phyloP scores from a whole-genome alignment of 2,888 invertebrate species.

The Coleophora deauratella region DNA sequence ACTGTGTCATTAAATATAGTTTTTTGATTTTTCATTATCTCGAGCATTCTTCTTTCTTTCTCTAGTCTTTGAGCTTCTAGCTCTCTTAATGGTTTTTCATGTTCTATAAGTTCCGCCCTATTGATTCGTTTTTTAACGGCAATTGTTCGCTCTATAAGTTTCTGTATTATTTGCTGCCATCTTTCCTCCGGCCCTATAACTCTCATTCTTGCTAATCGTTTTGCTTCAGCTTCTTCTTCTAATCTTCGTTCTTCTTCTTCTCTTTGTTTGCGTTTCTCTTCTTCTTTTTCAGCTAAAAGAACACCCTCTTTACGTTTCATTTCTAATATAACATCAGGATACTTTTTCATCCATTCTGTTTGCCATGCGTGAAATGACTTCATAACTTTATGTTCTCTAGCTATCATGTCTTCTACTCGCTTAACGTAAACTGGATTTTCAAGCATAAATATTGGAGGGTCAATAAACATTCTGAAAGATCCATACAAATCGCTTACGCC shows the following conservation, averaged over 20 bases:
- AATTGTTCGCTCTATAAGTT: slow-evolving; percentile 77
- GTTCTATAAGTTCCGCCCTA: slow-evolving; percentile 72
- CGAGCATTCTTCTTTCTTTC: slow-evolving; percentile 72
- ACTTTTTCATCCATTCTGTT: slow-evolving; percentile 67
- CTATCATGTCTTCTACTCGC: slow-evolving; percentile 59
- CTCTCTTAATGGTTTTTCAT: slow-evolving; percentile 75
- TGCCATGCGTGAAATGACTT: slow-evolving; percentile 75
- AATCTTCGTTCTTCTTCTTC: slow-evolving; percentile 61
- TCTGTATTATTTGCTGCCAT: slow-evolving; percentile 78
- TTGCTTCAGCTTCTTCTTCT: slow-evolving; percentile 67
- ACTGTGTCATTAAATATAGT: slow-evolving; percentile 79
- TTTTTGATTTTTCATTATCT: slow-evolving; percentile 73
- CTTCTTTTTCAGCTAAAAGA: slow-evolving; percentile 54
- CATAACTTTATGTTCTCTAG: slow-evolving; percentile 70
- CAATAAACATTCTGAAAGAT: slow-evolving; percentile 76
- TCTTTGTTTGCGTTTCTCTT: slow-evolving; percentile 45
- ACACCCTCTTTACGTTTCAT: slow-evolving; percentile 55
- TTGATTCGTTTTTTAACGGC: slow-evolving; percentile 77
- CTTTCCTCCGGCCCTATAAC: slow-evolving; percentile 64
- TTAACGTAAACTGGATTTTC: slow-evolving; percentile 50
- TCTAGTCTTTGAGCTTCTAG: slow-evolving; percentile 72
- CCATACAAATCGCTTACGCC: slow-evolving; percentile 81
- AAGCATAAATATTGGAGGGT: slow-evolving; percentile 70
- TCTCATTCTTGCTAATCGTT: slow-evolving; percentile 49
- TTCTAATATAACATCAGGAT: slow-evolving; percentile 49